Evolutionary conservation across 2,797 vertebrate species (phyloP).

Genomic region (Hydrocynus forskahlii): DNA sequence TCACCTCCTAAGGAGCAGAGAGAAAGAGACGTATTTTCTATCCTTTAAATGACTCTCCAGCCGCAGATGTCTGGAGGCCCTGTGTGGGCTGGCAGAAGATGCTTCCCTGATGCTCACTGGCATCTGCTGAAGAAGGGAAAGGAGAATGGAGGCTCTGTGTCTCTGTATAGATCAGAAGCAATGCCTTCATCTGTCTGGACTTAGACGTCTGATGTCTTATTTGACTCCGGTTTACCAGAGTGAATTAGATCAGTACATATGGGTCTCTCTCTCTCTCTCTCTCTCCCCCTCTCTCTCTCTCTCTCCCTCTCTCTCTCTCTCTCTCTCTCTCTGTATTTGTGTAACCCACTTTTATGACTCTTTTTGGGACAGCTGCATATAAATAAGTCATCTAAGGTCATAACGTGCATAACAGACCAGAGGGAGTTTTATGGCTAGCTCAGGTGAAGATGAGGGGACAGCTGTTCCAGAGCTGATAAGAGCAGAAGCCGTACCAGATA

Average conservation of each 20-base stretch:
- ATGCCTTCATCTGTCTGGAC: conserved; percentile 8
- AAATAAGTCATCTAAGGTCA: conserved; percentile 12
- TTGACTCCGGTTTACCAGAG: conserved; percentile 27
- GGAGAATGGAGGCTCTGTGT: conserved; percentile 31
- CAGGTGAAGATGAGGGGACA: conserved; percentile 18
- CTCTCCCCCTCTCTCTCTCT: too few species aligned
- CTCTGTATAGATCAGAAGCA: conserved; percentile 10
- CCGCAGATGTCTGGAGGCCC: conserved; percentile 33
- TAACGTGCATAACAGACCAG: conserved; percentile 17
- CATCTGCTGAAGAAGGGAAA: conserved; percentile 21
- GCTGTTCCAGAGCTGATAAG: conserved; percentile 39
- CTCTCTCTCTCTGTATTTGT: too few species aligned
- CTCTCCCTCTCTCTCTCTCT: too few species aligned
- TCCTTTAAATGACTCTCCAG: conserved; percentile 22
- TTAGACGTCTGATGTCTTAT: conserved; percentile 11
- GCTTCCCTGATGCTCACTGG: conserved; percentile 9
- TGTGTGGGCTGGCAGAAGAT: conserved; percentile 17
- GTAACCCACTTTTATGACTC: conserved; percentile 13
- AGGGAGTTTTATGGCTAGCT: conserved; percentile 22
- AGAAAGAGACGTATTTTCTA: conserved; percentile 19
- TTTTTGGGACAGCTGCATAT: not conserved
- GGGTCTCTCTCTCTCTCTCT: too few species aligned
- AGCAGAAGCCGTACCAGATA: conserved; percentile 19
- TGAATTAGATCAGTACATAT: not conserved
- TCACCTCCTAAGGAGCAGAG: conserved; percentile 5